These are phyloP conservation scores for Anoplius nigerrimus DNA, from an alignment of 2,888 invertebrate species.

Conservation along the genomic window DNA sequence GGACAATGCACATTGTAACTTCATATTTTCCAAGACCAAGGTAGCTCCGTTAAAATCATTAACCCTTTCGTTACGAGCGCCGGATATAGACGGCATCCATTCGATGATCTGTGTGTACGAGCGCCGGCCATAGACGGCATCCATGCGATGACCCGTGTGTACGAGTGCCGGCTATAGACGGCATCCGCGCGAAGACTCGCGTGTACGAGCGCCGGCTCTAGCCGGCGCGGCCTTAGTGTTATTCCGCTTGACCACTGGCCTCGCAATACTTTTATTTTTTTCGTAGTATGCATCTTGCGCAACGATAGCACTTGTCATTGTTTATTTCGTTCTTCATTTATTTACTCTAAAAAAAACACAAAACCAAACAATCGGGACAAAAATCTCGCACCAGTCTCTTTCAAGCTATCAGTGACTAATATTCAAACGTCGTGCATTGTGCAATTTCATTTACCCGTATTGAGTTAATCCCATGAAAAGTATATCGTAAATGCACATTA, in stretches of 20 bases:
- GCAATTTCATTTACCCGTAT: conserved; percentile 8
- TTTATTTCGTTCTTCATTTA: conserved; percentile 23
- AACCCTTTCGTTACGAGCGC: no score
- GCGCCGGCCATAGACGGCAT: no score
- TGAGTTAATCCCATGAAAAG: conserved; percentile 1
- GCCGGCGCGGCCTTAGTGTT: conserved; percentile 4
- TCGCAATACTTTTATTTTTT: conserved; percentile 21
- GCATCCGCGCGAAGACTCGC: no score
- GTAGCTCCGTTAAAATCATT: no score
- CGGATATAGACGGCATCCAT: no score
- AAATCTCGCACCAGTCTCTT: conserved; percentile 21
- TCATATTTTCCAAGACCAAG: no score
- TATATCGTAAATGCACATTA: conserved; percentile 13
- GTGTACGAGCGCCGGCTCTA: no score
- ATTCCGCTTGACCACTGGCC: conserved; percentile 20
- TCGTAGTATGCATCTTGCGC: conserved; percentile 18
- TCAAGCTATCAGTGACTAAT: conserved; percentile 17
- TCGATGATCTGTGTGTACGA: no score
- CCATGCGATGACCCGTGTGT: no score
- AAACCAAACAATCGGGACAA: conserved; percentile 22
- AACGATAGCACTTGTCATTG: conserved; percentile 27
- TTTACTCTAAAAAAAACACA: conserved; percentile 23
- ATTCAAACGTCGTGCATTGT: conserved; percentile 8
- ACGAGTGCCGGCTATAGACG: no score
- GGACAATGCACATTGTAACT: no score